Evolutionary conservation across 2,888 invertebrate species (phyloP), one percentile per base, ranked within the genome.

Genomic region (Mimas tiliae): DNA sequence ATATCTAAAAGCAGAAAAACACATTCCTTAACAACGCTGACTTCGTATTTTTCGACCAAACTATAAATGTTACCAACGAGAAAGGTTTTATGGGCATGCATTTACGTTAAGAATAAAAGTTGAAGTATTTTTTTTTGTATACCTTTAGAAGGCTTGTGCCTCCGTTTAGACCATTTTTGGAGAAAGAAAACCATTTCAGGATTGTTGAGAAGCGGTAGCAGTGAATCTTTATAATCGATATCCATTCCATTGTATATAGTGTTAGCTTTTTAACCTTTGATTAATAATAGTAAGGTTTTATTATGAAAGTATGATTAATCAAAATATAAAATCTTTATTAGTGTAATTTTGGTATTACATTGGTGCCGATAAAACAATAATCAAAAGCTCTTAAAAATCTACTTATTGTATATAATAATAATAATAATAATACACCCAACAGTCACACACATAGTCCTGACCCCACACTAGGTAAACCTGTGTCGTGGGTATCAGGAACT

Each of bases 161-260:
- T 58, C 58, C 16, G 58, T 12, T 58, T 58, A 58, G 38, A 42
- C 58, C 58, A 58, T 58, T 58, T 58, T 58, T 42, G 58, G 52
- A 52, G 58, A n/a, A 19, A 42, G 58, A 42, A 58, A 58, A 58
- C 12, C 11, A 19, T 58, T 58, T 19, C 38, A 19, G 11, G 58
- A 16, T 16, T 34, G 34, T 42, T 38, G 19, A 38, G 16, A 58
- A 11, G 55, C 38, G 58, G 42, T 42, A 58, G 12, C 11, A 12
- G 19, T 11, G n/a, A 33, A 1, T 58, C 58, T 58, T 58, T 19
- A 16, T 12, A 42, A 58, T 58, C 19, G 38, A 58, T 42, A 42
- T 19, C 42, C 12, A 12, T 11, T 19, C 42, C 12, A 12, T 11
- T 58, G 42, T 38, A 19, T 58, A 27, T 27, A 27, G 27, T 55